Base-by-base conservation (phyloP, 2,113 vertebrate species). In the Ahaetulla prasina region DNA sequence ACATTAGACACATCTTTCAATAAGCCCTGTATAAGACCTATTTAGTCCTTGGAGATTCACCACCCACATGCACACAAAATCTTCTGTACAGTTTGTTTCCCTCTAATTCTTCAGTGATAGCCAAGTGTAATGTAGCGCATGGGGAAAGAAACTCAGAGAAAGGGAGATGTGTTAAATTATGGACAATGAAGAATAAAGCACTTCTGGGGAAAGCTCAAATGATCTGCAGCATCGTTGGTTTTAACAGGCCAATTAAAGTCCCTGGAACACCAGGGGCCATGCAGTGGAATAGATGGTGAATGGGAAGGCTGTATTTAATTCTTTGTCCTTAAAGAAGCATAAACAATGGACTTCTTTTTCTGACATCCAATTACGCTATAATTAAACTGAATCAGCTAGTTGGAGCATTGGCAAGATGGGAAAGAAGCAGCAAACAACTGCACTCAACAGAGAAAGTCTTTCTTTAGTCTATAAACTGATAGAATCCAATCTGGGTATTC, bases 331-430 rank as follows among this genome's bases (percentile, higher is more conserved):
- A 87, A 92, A 95, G 94, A 4, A 8, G 93, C 90, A 63, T 90
- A 93, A 97, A 96, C 95, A 96, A 94, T 94, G 94, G 95, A 94
- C 92, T 96, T 93, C 90, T 92, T 92, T 96, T 94, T 89, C 54
- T 94, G 92, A 92, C 95, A 94, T 96, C 94, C 95, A 96, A 94
- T 95, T 97, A 95, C 95, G 95, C 91, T 92, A 93, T 97, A 96
- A 97, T 97, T 96, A 97, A 95, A 95, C 95, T 93, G 91, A 96
- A 96, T 96, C 95, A 96, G 86, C 90, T 95, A 94, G 94, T 89
- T 80, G 95, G 93, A 93, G 92, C 8, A 93, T 94, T 85, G 39
- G 63, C 89, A 92, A 88, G 30, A 94, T 84, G 93, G 93, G 91
- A 96, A 95, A 87, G n/a, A 92, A 92, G 25, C 91, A 95, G 57